A percentile compares a stretch with the other conserved stretches of the same genome.
Evolutionary conservation across 2,113 vertebrate species (phyloP).

Genomic region (Solea solea): DNA sequence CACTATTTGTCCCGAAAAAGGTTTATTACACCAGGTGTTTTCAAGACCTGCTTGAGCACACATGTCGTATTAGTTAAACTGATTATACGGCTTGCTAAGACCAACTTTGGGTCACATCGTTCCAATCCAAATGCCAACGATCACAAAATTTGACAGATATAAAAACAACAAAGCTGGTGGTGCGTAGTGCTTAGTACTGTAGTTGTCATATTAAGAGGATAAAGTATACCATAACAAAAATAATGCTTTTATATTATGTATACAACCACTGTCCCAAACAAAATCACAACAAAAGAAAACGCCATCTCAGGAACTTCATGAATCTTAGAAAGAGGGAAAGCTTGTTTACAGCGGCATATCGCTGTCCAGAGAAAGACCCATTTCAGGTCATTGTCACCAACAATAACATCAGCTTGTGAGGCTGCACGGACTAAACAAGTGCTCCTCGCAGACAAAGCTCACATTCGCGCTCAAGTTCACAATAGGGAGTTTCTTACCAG

Average conservation of each 20-base stretch:
- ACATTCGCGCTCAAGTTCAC: background rate
- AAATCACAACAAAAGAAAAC: background rate
- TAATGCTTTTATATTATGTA: background rate
- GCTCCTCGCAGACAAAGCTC: background rate
- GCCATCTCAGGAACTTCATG: background rate
- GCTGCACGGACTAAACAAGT: background rate
- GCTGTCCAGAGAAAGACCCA: background rate
- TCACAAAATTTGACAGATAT: no score
- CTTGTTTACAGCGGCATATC: slow-evolving; percentile 12
- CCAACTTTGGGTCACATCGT: no score
- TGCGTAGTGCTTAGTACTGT: no score
- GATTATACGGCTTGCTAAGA: no score
- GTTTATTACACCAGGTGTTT: no score
- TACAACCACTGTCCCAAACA: background rate
- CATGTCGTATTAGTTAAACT: no score
- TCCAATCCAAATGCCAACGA: no score
- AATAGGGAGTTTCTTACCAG: slow-evolving; percentile 83
- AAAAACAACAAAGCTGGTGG: no score
- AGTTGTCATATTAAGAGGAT: background rate
- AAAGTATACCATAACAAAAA: background rate
- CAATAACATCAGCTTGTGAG: slow-evolving; percentile 31
- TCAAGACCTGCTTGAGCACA: no score
- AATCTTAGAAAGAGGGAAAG: slow-evolving; percentile 15
- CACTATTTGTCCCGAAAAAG: no score
- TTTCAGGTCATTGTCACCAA: slow-evolving; percentile 34